These are phyloP conservation scores for Cebidichthys violaceus DNA, from an alignment of 2,113 vertebrate genomes.

Conservation along the genomic window DNA sequence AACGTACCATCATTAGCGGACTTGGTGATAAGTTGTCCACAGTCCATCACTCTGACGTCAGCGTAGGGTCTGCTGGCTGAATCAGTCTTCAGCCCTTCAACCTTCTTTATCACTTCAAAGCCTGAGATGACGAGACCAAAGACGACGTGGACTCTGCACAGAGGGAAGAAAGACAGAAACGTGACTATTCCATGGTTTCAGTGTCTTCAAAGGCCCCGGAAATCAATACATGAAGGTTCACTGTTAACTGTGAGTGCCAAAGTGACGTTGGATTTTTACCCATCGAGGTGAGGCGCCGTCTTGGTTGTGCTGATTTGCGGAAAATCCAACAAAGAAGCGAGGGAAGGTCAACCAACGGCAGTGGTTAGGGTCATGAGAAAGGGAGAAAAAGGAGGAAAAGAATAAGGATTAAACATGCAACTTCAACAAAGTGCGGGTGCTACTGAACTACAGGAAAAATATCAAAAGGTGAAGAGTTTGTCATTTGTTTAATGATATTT, in stretches of 20 bases:
- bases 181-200: not conserved
- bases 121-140: conserved; percentile 97
- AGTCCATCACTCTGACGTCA: conserved; percentile 95
- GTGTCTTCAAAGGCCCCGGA: not conserved
- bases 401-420: conserved; percentile 74
- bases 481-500: conserved; percentile 25
- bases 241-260: too few species aligned
- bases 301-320: conserved; percentile 92
- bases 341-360: conserved; percentile 49
- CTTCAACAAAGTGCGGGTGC: conserved; percentile 42
- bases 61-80: conserved; percentile 96
- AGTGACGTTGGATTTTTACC: conserved; percentile 80
- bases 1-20: conserved; percentile 90
- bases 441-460: conserved; percentile 41
- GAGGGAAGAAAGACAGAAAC: conserved; percentile 4
- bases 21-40: conserved; percentile 92
- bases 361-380: conserved; percentile 55
- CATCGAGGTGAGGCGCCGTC: conserved; percentile 95
- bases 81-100: conserved; percentile 97
- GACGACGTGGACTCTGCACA: conserved; percentile 94
- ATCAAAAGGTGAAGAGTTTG: conserved; percentile 18
- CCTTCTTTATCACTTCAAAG: conserved; percentile 96
- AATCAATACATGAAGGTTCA: not conserved
- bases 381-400: conserved; percentile 61
- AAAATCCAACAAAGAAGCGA: conserved; percentile 77